These are phyloP conservation scores for Diabrotica virgifera DNA, from an alignment of 1,140 invertebrate species.

Conservation along the genomic window DNA sequence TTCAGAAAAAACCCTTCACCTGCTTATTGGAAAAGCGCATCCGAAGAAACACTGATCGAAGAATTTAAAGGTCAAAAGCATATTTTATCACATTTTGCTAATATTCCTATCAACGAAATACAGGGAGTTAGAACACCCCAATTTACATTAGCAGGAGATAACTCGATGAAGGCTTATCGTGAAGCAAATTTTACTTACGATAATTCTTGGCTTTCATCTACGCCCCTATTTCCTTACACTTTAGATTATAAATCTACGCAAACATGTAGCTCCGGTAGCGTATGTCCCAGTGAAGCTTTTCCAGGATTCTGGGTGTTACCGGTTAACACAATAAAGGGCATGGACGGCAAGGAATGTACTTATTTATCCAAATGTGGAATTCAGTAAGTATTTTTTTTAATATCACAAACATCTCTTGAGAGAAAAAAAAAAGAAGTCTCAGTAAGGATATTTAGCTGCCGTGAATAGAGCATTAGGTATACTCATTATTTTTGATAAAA, in stretches of 20 bases:
- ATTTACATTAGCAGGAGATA: conserved; percentile 42
- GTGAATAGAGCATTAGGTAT: no score
- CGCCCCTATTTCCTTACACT: conserved; percentile 63
- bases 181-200: conserved; percentile 58
- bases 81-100: conserved; percentile 38
- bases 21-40: conserved; percentile 34
- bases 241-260: conserved; percentile 61
- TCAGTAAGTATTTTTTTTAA: conserved; percentile 40
- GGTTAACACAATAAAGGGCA: conserved; percentile 59
- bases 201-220: conserved; percentile 60
- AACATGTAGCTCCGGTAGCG: conserved; percentile 57
- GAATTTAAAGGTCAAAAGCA: conserved; percentile 37
- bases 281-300: conserved; percentile 61
- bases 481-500: no score
- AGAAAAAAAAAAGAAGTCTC: no score
- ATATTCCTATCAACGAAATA: conserved; percentile 35
- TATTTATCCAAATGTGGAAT: conserved; percentile 59
- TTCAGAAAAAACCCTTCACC: conserved; percentile 64
- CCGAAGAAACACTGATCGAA: conserved; percentile 22
- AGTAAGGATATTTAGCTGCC: no score
- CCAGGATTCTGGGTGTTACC: conserved; percentile 63
- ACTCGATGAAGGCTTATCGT: conserved; percentile 52
- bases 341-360: conserved; percentile 52
- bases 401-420: no score
- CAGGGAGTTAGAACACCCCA: conserved; percentile 37